phyloP scores from a whole-genome alignment of 53 echinoderm and acorn worm species.

The Holothuria leucospilota region DNA sequence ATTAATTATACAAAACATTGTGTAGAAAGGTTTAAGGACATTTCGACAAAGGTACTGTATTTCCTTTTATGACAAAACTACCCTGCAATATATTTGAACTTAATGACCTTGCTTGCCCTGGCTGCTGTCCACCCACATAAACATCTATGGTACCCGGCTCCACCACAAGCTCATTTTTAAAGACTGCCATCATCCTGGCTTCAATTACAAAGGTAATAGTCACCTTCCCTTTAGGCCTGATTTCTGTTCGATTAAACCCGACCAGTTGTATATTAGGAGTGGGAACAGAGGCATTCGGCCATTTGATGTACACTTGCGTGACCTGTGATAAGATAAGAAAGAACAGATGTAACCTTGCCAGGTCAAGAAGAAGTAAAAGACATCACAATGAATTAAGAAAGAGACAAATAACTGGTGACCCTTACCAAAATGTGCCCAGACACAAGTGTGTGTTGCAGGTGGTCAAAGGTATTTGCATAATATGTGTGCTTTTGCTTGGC shows the following conservation, averaged over 20 bases:
- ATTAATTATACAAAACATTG: too few relatives aligned
- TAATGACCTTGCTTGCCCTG: constrained; percentile 52
- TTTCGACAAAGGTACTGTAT: constrained; percentile 52
- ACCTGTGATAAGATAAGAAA: constrained; percentile 56
- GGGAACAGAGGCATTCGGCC: constrained; percentile 69
- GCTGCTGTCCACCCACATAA: constrained; percentile 90
- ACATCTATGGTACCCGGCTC: constrained; percentile 74
- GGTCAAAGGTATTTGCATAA: too few relatives aligned
- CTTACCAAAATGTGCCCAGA: too few relatives aligned
- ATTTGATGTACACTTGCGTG: constrained; percentile 83
- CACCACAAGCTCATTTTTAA: constrained; percentile 61
- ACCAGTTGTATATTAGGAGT: constrained; percentile 79
- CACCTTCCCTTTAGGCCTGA: constrained; percentile 20
- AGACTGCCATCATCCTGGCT: constrained; percentile 81
- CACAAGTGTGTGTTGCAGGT: too few relatives aligned
- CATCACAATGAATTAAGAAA: neutral
- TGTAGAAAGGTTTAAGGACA: constrained; percentile 4
- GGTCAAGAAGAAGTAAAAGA: neutral
- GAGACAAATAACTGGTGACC: neutral
- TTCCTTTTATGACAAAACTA: constrained; percentile 61
- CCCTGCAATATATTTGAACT: constrained; percentile 72
- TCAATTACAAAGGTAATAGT: constrained; percentile 65
- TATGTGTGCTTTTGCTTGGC: too few relatives aligned
- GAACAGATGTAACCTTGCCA: neutral
- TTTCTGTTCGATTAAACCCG: constrained; percentile 70